These are phyloP conservation scores for Cetonia aurata DNA, from an alignment of 2,888 invertebrate species.

Conservation along the genomic window DNA sequence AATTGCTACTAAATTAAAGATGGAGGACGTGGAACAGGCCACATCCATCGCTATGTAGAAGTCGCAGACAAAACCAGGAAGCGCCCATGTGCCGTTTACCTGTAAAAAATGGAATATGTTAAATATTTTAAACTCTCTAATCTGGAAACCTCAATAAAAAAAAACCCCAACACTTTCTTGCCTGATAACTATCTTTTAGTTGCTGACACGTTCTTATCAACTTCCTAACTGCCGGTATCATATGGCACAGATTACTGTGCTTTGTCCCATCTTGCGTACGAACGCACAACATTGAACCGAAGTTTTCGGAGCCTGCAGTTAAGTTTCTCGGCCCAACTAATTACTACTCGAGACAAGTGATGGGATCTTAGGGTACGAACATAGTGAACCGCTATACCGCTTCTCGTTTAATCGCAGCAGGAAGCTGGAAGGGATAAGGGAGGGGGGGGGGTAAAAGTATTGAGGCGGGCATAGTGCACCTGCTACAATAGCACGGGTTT, in stretches of 20 bases:
- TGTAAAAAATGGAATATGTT: constrained; percentile 65
- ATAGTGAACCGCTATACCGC: too few relatives aligned
- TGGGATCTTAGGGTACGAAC: too few relatives aligned
- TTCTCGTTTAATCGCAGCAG: too few relatives aligned
- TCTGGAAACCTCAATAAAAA: constrained; percentile 43
- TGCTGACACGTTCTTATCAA: constrained; percentile 1
- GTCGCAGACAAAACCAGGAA: constrained; percentile 93
- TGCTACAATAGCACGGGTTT: too few relatives aligned
- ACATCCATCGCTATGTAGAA: constrained; percentile 99
- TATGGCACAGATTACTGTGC: constrained; percentile 13
- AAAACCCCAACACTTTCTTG: constrained; percentile 36
- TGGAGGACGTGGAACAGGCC: constrained; percentile 96
- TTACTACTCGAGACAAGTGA: not conserved
- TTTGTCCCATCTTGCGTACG: constrained; percentile 2
- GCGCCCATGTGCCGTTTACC: constrained; percentile 90
- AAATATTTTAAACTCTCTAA: not conserved
- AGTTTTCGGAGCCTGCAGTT: constrained; percentile 9
- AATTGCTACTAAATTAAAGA: constrained; percentile 97
- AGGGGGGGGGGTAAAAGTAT: too few relatives aligned
- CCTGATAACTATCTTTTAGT: not conserved
- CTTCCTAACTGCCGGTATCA: constrained; percentile 15
- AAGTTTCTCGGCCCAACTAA: constrained; percentile 13
- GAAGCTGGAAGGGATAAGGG: too few relatives aligned
- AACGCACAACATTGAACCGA: constrained; percentile 20
- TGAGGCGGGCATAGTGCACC: too few relatives aligned